Percentiles rank a stretch among this genome's conserved stretches.
Conservation (phyloP, 1,140 invertebrate genomes). For the Ooceraea biroi region DNA sequence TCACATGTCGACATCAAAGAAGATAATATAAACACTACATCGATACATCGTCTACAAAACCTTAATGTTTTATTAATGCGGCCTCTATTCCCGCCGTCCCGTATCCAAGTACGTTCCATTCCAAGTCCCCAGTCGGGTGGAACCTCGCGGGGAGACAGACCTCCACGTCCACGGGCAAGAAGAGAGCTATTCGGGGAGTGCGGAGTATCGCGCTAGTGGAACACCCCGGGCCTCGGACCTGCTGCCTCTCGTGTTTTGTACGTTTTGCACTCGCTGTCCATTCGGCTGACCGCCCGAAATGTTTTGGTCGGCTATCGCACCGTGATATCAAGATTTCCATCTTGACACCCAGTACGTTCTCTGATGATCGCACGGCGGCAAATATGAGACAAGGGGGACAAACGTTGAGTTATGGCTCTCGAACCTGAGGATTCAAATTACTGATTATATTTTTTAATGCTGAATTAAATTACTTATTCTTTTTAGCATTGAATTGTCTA, state of each 20-base stretch:
- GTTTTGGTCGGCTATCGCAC: conserved; percentile 58
- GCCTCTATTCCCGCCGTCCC: conserved; percentile 76
- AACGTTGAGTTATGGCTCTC: conserved; percentile 16
- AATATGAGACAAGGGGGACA: conserved; percentile 29
- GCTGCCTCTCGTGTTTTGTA: conserved; percentile 54
- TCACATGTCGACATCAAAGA: conserved; percentile 87
- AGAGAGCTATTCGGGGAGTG: conserved; percentile 55
- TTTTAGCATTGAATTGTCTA: too few relatives aligned
- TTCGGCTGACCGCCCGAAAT: conserved; percentile 39
- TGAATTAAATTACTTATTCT: background rate
- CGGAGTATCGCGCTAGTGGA: conserved; percentile 66
- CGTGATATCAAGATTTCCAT: conserved; percentile 65
- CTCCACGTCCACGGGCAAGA: conserved; percentile 61
- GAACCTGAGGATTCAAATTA: background rate
- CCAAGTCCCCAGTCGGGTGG: conserved; percentile 57
- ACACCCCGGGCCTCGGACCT: conserved; percentile 57
- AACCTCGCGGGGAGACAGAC: conserved; percentile 28
- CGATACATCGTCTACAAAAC: conserved; percentile 86
- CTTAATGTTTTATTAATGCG: conserved; percentile 87
- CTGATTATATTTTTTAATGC: background rate
- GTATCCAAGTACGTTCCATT: conserved; percentile 65
- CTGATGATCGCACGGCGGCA: conserved; percentile 20
- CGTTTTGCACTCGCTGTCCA: conserved; percentile 51
- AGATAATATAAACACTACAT: conserved; percentile 87
- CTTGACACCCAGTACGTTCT: conserved; percentile 59